phyloP scores from a whole-genome alignment of 2,113 vertebrate species.

The Amphilophus citrinellus region DNA sequence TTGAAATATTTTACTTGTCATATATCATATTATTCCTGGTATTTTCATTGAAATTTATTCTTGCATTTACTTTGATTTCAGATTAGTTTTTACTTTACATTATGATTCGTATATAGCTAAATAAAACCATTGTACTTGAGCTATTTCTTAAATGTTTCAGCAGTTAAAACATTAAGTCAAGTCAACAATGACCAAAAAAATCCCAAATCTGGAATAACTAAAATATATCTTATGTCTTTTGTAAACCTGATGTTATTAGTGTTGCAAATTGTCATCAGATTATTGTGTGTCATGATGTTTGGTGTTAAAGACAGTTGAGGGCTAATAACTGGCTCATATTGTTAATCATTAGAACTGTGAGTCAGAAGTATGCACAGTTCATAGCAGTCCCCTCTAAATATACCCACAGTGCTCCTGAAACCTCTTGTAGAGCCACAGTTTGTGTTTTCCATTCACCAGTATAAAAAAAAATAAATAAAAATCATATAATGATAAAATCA shows the following conservation, averaged over 20 bases:
- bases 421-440: too few species aligned
- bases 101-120: too few species aligned
- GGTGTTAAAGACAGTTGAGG: background rate
- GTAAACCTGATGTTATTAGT: background rate
- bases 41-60: background rate
- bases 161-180: background rate
- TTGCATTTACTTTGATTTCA: background rate
- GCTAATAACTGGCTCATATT: background rate
- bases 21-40: background rate
- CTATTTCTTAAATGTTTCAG: background rate
- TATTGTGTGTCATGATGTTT: background rate
- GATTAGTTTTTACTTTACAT: background rate
- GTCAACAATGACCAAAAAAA: background rate
- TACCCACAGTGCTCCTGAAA: background rate
- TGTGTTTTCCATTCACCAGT: background rate
- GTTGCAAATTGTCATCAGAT: background rate
- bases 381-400: background rate
- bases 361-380: background rate
- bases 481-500: background rate
- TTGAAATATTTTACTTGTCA: background rate
- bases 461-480: background rate
- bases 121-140: background rate
- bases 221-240: background rate
- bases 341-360: background rate
- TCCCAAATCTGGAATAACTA: background rate